These are phyloP conservation scores for Nannospalax galili DNA, from an alignment of 2,113 vertebrate genomes.

Conservation along the genomic window DNA sequence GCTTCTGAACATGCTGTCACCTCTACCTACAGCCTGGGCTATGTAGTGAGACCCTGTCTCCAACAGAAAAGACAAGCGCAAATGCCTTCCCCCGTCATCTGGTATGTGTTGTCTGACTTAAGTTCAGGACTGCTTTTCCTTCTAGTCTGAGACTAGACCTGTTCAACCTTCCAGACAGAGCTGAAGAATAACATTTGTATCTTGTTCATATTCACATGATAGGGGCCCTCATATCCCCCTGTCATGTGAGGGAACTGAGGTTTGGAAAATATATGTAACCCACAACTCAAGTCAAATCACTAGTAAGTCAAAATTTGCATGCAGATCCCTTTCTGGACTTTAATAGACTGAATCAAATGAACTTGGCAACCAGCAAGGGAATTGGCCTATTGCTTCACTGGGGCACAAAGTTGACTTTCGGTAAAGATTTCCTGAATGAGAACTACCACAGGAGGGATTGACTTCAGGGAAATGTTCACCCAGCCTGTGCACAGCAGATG, in stretches of 20 bases:
- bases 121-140: neutral
- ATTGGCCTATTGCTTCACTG: rapidly evolving
- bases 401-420: neutral
- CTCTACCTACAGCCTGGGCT: neutral
- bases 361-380: neutral
- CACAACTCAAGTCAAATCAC: neutral
- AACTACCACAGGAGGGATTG: neutral
- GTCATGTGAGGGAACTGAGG: neutral
- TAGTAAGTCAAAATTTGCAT: neutral
- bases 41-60: neutral
- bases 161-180: neutral
- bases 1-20: neutral
- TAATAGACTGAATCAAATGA: neutral
- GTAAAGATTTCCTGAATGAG: conserved; percentile 54
- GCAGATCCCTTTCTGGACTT: neutral
- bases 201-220: neutral
- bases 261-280: neutral
- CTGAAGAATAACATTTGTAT: neutral
- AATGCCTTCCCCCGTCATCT: neutral
- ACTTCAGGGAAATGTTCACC: conserved; percentile 58
- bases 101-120: neutral
- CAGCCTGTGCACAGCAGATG: neutral
- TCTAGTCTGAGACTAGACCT: neutral
- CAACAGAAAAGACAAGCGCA: neutral
- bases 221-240: neutral